These are phyloP conservation scores for Uloborus diversus DNA, from an alignment of 1,140 invertebrate genomes.

Conservation along the genomic window DNA sequence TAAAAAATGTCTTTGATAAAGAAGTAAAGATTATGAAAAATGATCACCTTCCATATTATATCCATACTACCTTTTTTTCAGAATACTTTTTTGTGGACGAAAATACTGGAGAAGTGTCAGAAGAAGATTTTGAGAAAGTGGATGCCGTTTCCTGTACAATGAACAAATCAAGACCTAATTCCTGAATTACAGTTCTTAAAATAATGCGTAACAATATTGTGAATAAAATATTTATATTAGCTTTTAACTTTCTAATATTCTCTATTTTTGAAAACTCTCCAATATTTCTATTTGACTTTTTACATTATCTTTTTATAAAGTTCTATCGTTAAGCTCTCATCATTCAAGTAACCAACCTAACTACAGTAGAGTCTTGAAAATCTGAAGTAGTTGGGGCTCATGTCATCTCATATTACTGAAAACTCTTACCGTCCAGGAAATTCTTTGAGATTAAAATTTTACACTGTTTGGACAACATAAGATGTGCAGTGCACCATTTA, in stretches of 20 bases:
- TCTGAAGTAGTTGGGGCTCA: too few relatives aligned
- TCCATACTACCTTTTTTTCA: neutral
- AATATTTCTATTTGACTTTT: neutral
- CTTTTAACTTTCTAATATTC: neutral
- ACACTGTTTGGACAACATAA: too few relatives aligned
- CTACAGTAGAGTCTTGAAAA: too few relatives aligned
- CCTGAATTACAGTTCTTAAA: neutral
- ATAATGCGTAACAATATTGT: neutral
- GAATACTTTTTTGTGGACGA: constrained; percentile 41
- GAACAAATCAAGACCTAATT: neutral
- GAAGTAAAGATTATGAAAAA: neutral
- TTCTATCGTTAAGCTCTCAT: neutral
- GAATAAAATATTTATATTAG: neutral
- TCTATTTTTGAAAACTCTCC: neutral
- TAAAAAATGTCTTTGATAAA: neutral
- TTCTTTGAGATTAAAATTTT: too few relatives aligned
- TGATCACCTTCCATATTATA: neutral
- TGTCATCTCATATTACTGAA: too few relatives aligned
- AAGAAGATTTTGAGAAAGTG: constrained; percentile 38
- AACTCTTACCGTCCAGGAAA: too few relatives aligned
- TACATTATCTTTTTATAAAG: neutral
- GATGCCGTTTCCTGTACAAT: neutral
- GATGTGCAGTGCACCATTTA: too few relatives aligned
- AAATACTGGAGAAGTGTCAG: neutral
- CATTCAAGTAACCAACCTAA: too few relatives aligned